These are phyloP conservation scores for Anorthoa munda DNA, from an alignment of 2,888 invertebrate species.

Conservation along the genomic window DNA sequence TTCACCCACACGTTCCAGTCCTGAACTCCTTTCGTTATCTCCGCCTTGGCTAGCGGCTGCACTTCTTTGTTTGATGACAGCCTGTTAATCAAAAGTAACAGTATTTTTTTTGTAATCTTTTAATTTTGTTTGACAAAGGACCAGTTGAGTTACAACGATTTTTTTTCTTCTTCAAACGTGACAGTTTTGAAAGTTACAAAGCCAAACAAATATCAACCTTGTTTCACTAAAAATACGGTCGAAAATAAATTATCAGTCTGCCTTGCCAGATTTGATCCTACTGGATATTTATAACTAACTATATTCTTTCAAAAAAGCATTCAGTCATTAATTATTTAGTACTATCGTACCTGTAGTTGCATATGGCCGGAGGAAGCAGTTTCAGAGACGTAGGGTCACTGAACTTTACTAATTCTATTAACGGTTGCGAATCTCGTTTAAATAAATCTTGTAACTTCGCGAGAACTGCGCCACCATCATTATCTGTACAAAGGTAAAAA, in stretches of 20 bases:
- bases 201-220: background rate
- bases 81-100: slow-evolving; percentile 68
- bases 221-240: fast-evolving
- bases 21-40: slow-evolving; percentile 86
- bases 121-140: background rate
- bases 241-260: background rate
- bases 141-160: background rate
- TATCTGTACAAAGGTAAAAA: slow-evolving; percentile 75
- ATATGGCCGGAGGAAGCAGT: slow-evolving; percentile 91
- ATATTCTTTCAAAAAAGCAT: too few species aligned
- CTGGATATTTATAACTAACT: too few species aligned
- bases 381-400: slow-evolving; percentile 90
- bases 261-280: background rate
- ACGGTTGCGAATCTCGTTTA: slow-evolving; percentile 87
- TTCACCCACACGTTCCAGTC: slow-evolving; percentile 93
- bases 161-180: background rate
- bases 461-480: slow-evolving; percentile 88
- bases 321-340: background rate
- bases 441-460: slow-evolving; percentile 86
- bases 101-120: background rate
- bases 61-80: slow-evolving; percentile 81
- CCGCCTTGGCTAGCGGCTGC: slow-evolving; percentile 77
- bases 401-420: slow-evolving; percentile 91
- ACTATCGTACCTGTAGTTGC: slow-evolving; percentile 85
- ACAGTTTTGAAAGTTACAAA: background rate